Conservation (phyloP, 2,797 vertebrate genomes). For the Chloroceryle inda region DNA sequence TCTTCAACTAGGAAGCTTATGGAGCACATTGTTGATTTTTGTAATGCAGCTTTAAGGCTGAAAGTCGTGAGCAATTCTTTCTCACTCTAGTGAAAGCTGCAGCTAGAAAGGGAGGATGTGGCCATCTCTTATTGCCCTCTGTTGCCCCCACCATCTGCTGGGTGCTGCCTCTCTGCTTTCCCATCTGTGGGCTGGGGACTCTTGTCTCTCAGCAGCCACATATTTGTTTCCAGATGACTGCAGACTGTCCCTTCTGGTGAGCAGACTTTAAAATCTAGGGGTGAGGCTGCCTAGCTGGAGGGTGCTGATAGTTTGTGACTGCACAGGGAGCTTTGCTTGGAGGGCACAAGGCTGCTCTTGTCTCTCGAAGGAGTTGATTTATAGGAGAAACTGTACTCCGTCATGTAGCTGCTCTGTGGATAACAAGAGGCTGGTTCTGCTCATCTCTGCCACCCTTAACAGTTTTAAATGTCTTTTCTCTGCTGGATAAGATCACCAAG, state of each 20-base stretch:
- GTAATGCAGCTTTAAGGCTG: neutral
- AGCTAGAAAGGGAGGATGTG: neutral
- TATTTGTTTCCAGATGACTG: conserved; percentile 37
- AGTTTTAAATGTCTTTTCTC: neutral
- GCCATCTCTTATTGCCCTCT: neutral
- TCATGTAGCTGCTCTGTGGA: neutral
- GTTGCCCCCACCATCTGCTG: conserved; percentile 52
- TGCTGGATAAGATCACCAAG: neutral
- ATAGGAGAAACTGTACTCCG: neutral
- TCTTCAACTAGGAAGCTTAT: neutral
- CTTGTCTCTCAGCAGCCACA: neutral
- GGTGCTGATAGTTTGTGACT: neutral
- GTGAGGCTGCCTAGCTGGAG: neutral
- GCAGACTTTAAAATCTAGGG: neutral
- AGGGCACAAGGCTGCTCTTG: neutral
- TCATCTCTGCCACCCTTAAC: neutral
- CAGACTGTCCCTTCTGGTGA: neutral
- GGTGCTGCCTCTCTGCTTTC: conserved; percentile 1
- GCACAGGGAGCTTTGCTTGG: neutral
- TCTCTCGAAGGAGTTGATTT: neutral
- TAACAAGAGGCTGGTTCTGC: neutral
- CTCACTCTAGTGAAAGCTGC: neutral
- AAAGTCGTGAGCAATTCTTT: neutral
- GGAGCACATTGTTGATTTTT: neutral
- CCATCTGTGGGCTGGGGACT: conserved; percentile 30